Evolutionary conservation across 2,113 vertebrate species (phyloP), one percentile per base, ranked within the genome.

Genomic region (Melanerpes formicivorus): DNA sequence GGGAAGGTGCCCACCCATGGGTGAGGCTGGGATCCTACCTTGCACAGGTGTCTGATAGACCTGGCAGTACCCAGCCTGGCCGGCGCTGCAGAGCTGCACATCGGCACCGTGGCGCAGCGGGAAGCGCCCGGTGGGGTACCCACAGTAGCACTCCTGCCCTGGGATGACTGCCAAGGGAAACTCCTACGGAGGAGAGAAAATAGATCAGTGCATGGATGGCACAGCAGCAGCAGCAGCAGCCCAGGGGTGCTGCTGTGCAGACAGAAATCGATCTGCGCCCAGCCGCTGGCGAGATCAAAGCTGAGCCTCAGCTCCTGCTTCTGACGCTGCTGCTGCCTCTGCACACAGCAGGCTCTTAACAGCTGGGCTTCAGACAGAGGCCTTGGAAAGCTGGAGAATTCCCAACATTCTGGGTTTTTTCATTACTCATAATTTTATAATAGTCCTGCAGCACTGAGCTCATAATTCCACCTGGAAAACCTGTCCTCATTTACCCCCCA

Each of bases 31-130:
- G 3, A 60, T 71, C 1, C 96, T 96, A 99, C 99, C 99, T 95
- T 99, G 98, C 85, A 99, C 98, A 0, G 99, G 99, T 0, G 99
- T 99, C 96, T 99, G 98, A 40, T 99, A 99, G 82, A 99, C 99
- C 67, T 97, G 97, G 62, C 98, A 98, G 92, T 98, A 97, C 42
- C 95, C 76, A 0, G 84, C 95, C 11, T 79, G 63, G 26, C 90
- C 29, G 4, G 78, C 42, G 12, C 71, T 55, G 84, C 99, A 99
- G 62, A 91, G 94, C 27, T 89, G 92, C 40, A 96, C 56, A 11
- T 98, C 97, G 2, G 93, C 76, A 4, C 96, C 90, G 18, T 97
- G 93, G 40, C 59, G 98, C 86, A 98, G 97, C 5, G 94, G 94
- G 95, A 99, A 98, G 58, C 96, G 90, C 58, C 97, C 74, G 0